phyloP scores from a whole-genome alignment of 2,888 invertebrate genomes.

The Panopea generosa region DNA sequence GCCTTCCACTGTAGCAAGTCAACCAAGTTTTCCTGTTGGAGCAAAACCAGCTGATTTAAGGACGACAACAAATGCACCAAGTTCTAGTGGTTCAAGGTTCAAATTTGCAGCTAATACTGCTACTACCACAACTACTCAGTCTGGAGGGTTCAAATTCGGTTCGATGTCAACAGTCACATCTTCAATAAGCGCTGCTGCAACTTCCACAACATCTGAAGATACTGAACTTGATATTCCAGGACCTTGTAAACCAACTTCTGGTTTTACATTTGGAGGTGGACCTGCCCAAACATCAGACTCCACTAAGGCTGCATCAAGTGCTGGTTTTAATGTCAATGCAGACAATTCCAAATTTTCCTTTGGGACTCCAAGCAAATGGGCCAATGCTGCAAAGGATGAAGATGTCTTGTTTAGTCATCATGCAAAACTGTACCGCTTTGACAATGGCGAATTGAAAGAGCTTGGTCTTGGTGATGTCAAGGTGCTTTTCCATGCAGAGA shows the following conservation, averaged over 20 bases:
- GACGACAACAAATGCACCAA: too few species aligned
- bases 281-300: background rate
- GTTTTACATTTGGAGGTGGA: background rate
- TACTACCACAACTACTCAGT: background rate
- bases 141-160: too few species aligned
- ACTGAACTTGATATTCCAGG: conserved; percentile 6
- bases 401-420: conserved; percentile 90
- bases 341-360: conserved; percentile 25
- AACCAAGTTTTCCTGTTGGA: conserved; percentile 40
- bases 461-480: conserved; percentile 86
- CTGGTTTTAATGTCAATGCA: conserved; percentile 32
- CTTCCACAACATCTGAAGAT: conserved; percentile 4
- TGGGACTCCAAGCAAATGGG: conserved; percentile 1
- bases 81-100: conserved; percentile 47
- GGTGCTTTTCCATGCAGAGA: conserved; percentile 89
- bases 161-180: background rate
- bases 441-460: conserved; percentile 85
- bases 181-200: background rate
- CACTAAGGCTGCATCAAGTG: conserved; percentile 10
- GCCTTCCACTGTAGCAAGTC: conserved; percentile 5
- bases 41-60: background rate
- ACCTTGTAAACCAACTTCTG: conserved; percentile 6
- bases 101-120: conserved; percentile 49
- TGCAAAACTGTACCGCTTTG: conserved; percentile 90
- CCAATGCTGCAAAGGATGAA: conserved; percentile 86